These are phyloP conservation scores for Malurus alboscapulatus DNA, from an alignment of 2,113 vertebrate genomes.

Conservation along the genomic window DNA sequence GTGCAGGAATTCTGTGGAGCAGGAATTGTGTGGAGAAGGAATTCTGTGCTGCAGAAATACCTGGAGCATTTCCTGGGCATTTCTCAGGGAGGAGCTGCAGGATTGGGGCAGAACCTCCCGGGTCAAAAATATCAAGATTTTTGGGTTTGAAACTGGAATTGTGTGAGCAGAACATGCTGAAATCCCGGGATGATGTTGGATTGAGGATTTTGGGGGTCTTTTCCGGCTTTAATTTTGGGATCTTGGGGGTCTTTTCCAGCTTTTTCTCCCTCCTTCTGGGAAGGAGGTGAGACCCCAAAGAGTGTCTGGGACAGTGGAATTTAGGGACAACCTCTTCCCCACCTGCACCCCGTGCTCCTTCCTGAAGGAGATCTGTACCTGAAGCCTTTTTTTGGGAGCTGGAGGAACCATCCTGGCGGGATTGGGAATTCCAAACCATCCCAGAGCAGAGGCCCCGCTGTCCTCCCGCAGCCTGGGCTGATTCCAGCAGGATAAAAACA, in stretches of 20 bases:
- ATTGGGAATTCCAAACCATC: not conserved
- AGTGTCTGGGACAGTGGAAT: not conserved
- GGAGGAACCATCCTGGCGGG: not conserved
- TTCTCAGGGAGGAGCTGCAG: not conserved
- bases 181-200: not conserved
- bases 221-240: not conserved
- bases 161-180: not conserved
- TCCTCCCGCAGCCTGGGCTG: not conserved
- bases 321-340: not conserved
- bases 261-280: not conserved
- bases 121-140: too few species aligned
- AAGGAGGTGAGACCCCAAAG: not conserved
- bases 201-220: not conserved
- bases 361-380: not conserved
- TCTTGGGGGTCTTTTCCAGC: not conserved
- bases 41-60: not conserved
- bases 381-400: not conserved
- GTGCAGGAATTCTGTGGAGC: too few species aligned
- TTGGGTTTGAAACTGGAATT: not conserved
- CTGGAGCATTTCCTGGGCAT: not conserved
- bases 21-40: not conserved
- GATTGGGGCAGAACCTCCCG: not conserved
- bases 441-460: not conserved
- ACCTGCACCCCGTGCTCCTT: not conserved
- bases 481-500: conserved; percentile 53